Conservation (phyloP, 2,113 vertebrate genomes). For the Hemibagrus wyckioides region DNA sequence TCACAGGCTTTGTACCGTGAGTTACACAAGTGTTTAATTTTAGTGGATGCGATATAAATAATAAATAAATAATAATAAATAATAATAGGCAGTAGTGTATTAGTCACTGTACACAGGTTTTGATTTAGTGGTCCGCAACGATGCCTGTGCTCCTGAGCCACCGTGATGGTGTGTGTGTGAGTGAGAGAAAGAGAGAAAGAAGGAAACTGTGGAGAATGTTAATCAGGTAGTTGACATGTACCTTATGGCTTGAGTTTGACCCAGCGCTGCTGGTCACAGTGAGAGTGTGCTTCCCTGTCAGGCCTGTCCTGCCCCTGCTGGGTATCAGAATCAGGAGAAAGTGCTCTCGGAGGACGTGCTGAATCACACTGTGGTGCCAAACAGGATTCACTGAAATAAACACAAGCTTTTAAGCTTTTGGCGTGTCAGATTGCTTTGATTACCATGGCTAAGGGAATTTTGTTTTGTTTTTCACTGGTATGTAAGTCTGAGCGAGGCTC, state of each 20-base stretch:
- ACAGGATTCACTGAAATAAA: neutral
- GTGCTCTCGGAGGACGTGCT: neutral
- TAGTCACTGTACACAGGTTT: slow-evolving; percentile 7
- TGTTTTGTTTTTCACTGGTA: neutral
- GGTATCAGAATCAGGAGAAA: neutral
- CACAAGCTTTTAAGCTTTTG: slow-evolving; percentile 7
- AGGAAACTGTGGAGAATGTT: slow-evolving; percentile 11
- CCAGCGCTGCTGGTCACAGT: slow-evolving; percentile 22
- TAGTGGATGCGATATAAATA: neutral
- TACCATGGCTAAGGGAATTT: neutral
- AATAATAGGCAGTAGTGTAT: neutral
- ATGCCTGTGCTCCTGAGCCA: neutral
- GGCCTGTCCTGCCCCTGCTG: neutral
- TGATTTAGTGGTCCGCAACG: neutral
- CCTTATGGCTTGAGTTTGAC: slow-evolving; percentile 31
- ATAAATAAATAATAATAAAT: slow-evolving; percentile 20
- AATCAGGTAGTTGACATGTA: slow-evolving; percentile 47
- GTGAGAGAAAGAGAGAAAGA: neutral
- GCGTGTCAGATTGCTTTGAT: neutral
- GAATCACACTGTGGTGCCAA: neutral
- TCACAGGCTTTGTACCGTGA: neutral
- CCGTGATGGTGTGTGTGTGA: neutral
- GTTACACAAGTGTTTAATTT: neutral
- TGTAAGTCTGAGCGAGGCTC: neutral
- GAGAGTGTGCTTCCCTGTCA: neutral